Base-by-base conservation (phyloP, 2,797 vertebrate species). In the Cirrhinus mrigala region DNA sequence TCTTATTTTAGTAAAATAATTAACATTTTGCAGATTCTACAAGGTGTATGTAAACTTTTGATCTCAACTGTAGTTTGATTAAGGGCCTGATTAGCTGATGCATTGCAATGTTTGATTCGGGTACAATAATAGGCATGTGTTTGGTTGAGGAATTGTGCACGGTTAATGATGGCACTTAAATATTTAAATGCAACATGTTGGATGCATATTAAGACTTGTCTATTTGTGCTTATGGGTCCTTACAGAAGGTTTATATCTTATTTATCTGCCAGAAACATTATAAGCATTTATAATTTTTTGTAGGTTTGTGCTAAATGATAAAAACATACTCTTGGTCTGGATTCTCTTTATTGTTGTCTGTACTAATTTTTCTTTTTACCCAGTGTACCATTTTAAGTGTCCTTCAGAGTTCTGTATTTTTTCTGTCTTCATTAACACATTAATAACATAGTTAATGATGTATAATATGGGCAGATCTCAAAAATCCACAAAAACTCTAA, bases 301-400 rank as follows among this genome's bases (percentile, higher is more conserved):
- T 52, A 16, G 27, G 58, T 71, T 62, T 11, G 20, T 29, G 64
- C 3, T 37, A 1, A 70, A 77, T 64, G 24, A 84, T 44, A 44
- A 79, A 71, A 66, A 66, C 64, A 33, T 14, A 10, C 18, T 46
- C 29, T 69, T 66, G 15, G 29, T 69, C 20, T 27, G 9, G 29
- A n/a, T 79, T 73, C 44, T 37, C 22, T 74, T 60, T 12, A 71
- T 18, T 44, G 27, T 58, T 70, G 48, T 66, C 48, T 40, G 10
- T 79, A 77, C 9, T 64, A 15, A 11, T 73, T 64, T 46, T 6
- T 20, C 4, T 6, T 8, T 46, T 74, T 48, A 52, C 10, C 50
- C 50, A 76, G n/a, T 6, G 4, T 75, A 58, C 20, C 10, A 48
- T 37, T 77, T 74, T 1, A 91, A 89, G 90, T 88, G 88, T 89